Base-by-base conservation (phyloP, 2,113 vertebrate genomes). In the Fulica atra region DNA sequence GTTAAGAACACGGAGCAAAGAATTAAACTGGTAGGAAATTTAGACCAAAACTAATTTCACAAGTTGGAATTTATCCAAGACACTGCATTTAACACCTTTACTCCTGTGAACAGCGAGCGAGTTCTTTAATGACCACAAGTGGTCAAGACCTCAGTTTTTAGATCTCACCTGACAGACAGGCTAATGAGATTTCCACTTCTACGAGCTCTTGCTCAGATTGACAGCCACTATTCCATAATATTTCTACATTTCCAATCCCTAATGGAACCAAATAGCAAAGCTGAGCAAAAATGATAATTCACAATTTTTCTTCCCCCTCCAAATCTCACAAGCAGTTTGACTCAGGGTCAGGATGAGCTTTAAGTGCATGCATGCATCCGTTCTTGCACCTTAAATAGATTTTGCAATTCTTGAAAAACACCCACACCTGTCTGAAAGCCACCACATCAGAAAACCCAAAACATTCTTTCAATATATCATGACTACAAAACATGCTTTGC, bases 151-250 rank as follows among this genome's bases (percentile, higher is more conserved):
- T 93, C 50, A 13, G 66, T 61, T 90, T 46, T 97, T 16, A 89
- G 95, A 94, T 95, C 92, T 93, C 74, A 92, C 84, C 89, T 72
- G 61, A 94, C 2, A 90, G 72, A 81, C 65, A 93, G 69, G 56
- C 80, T 95, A 97, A 97, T 92, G 85, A 96, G 89, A 97, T 66
- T 94, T 90, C 61, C 64, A 87, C 63, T 26, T 46, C 46, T 71
- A 33, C 10, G 8, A 53, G 69, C 42, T 77, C 93, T 85, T 80
- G 60, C 56, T 79, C 63, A 94, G 96, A 96, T 17, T 96, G 88
- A 93, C 93, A 96, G 83, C 44, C 42, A 16, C 69, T 69, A 42
- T 28, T 81, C 40, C 46, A 8, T 63, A 83, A 8, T 48, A 92
- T 56, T 93, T 92, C 54, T 76, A 53, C 35, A 21, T 28, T 87